phyloP scores from a whole-genome alignment of 2,113 vertebrate genomes.

The Oncorhynchus mykiss region DNA sequence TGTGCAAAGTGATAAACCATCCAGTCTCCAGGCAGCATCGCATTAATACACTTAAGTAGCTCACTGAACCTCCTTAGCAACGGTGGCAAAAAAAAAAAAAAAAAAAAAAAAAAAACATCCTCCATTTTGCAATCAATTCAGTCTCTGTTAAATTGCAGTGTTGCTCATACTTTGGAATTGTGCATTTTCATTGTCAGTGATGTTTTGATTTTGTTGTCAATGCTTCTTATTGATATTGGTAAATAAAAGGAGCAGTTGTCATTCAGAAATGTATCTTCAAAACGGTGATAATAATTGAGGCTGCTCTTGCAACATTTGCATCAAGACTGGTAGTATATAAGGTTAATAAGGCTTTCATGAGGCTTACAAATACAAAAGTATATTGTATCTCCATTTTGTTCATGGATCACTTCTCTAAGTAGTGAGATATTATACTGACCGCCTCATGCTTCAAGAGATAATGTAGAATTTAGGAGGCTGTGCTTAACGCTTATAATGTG shows the following conservation, averaged over 20 bases:
- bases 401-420: conserved; percentile 37
- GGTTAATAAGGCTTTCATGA: conserved; percentile 37
- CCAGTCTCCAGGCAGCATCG: conserved; percentile 42
- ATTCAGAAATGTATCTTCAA: background rate
- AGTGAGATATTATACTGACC: conserved; percentile 24
- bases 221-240: background rate
- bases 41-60: conserved; percentile 51
- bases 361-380: conserved; percentile 17
- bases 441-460: conserved; percentile 14
- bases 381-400: conserved; percentile 29
- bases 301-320: background rate
- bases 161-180: background rate
- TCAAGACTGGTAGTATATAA: conserved; percentile 6
- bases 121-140: background rate
- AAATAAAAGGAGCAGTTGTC: background rate
- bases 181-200: background rate
- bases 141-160: conserved; percentile 10
- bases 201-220: conserved; percentile 1
- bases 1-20: conserved; percentile 59
- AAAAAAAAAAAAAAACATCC: background rate
- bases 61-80: conserved; percentile 29
- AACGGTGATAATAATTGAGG: background rate
- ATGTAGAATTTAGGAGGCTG: background rate
- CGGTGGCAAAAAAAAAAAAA: background rate
- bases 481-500: conserved; percentile 2